These are phyloP conservation scores for Pandemis heparana DNA, from an alignment of 2,888 invertebrate genomes.

Conservation along the genomic window DNA sequence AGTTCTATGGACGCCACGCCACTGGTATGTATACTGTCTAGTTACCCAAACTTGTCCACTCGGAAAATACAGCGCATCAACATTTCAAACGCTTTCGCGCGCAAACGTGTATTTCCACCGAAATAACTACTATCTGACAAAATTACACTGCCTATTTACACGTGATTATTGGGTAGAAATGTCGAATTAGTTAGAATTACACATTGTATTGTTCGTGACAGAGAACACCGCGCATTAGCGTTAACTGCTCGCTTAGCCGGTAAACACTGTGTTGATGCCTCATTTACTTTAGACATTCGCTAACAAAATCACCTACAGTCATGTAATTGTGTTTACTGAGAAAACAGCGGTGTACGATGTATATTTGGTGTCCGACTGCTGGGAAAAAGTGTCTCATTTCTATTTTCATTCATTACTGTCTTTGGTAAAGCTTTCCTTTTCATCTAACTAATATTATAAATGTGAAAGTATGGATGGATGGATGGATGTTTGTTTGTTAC, in stretches of 20 bases:
- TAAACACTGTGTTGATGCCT: slow-evolving; percentile 21
- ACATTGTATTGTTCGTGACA: slow-evolving; percentile 23
- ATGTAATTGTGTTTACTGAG: not conserved
- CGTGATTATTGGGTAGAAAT: slow-evolving; percentile 27
- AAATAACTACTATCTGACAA: not conserved
- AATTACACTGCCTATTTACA: slow-evolving; percentile 14
- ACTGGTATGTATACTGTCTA: too few species aligned
- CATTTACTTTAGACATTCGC: slow-evolving; percentile 32
- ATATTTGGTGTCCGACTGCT: too few species aligned
- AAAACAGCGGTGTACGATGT: too few species aligned
- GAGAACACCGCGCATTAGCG: slow-evolving; percentile 23
- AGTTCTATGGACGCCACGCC: too few species aligned
- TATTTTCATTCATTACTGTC: too few species aligned
- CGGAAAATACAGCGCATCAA: too few species aligned
- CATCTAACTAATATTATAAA: too few species aligned
- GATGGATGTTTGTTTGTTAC: too few species aligned
- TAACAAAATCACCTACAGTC: slow-evolving; percentile 15
- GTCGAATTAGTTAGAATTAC: slow-evolving; percentile 22
- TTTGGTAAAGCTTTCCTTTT: too few species aligned
- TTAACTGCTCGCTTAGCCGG: slow-evolving; percentile 18
- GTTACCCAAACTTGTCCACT: too few species aligned
- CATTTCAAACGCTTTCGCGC: not conserved
- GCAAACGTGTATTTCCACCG: not conserved
- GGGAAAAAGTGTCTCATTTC: too few species aligned
- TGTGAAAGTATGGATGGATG: too few species aligned